Base-by-base conservation (phyloP, 2,888 invertebrate genomes). In the Spodoptera littoralis region DNA sequence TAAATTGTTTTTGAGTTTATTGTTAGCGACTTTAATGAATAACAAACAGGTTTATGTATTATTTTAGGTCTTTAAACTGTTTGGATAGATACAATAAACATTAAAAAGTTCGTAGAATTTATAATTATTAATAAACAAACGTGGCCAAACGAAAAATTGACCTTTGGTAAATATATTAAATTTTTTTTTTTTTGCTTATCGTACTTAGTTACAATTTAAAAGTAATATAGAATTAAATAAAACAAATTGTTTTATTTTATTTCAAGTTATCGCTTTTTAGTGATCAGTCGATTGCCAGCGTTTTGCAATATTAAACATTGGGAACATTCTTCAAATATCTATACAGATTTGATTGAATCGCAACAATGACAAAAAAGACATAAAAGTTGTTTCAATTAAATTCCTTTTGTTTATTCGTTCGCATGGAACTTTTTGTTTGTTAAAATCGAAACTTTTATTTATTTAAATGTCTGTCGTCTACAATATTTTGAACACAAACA, bases 361-460 rank as follows among this genome's bases (percentile, higher is more conserved):
- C 69, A 77, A 72, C 65, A 73, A 72, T 73, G 81, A 80, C 81
- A 60, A 70, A 81, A 36, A 36, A 36, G 6, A 36, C 36, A 36
- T 77, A 78, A 79, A 84, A 81, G 76, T 82, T 79, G 75, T 83
- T 84, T 77, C 84, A 86, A 87, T 85, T 84, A 88, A 88, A 89
- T 89, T 85, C 82, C 83, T 77, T 80, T 88, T 83, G 84, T 84
- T 87, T 83, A 83, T 83, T 86, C 79, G 75, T 72, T 79, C 73
- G 70, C 66, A 76, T 79, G 65, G 75, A 84, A 79, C 68, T 76
- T 81, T 84, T 82, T 85, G 75, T 80, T 83, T 78, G 70, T 51
- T 62, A 49, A 71, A 76, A 60, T 72, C 2, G 67, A 74, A 85
- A 80, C 74, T 80, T 84, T 79, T 82, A 80, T 84, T 85, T 84